A percentile compares a stretch with the other conserved stretches of the same genome.
Evolutionary conservation across 2,888 invertebrate genomes (phyloP).

Genomic region (Clistopyga incitator): DNA sequence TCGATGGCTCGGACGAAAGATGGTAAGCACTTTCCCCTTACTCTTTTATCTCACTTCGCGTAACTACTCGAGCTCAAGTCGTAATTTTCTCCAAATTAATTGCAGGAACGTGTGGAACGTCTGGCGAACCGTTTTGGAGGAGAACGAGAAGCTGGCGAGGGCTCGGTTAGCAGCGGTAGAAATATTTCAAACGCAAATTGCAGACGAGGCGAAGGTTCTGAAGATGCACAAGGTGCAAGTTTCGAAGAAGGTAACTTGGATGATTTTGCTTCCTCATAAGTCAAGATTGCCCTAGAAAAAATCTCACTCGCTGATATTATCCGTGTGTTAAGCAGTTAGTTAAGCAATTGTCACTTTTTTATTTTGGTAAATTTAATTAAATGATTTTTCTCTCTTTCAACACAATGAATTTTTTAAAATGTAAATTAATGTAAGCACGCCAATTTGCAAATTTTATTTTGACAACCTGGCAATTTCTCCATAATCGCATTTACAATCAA

Average conservation of each 20-base stretch:
- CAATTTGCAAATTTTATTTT: too few species aligned
- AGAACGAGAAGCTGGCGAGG: slow-evolving; percentile 96
- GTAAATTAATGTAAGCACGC: too few species aligned
- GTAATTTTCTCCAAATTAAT: slow-evolving; percentile 25
- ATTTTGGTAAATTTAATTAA: too few species aligned
- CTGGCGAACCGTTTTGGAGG: slow-evolving; percentile 98
- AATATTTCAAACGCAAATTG: slow-evolving; percentile 97
- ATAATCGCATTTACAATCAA: too few species aligned
- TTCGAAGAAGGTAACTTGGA: slow-evolving; percentile 89
- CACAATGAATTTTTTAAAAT: too few species aligned
- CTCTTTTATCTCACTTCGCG: background rate
- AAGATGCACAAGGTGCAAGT: slow-evolving; percentile 93
- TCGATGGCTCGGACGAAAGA: slow-evolving; percentile 95
- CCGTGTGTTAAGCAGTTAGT: too few species aligned
- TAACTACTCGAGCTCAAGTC: background rate
- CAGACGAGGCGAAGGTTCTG: slow-evolving; percentile 95
- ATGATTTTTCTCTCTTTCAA: too few species aligned
- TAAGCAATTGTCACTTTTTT: too few species aligned
- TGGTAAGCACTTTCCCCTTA: slow-evolving; percentile 87
- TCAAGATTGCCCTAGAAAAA: background rate
- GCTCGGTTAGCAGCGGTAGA: slow-evolving; percentile 97
- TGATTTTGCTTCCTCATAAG: background rate
- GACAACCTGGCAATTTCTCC: too few species aligned
- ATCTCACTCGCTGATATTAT: too few species aligned
- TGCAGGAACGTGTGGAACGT: slow-evolving; percentile 98